These are phyloP conservation scores for Zaprionus africanus DNA, from an alignment of 1,140 invertebrate genomes.

Conservation along the genomic window DNA sequence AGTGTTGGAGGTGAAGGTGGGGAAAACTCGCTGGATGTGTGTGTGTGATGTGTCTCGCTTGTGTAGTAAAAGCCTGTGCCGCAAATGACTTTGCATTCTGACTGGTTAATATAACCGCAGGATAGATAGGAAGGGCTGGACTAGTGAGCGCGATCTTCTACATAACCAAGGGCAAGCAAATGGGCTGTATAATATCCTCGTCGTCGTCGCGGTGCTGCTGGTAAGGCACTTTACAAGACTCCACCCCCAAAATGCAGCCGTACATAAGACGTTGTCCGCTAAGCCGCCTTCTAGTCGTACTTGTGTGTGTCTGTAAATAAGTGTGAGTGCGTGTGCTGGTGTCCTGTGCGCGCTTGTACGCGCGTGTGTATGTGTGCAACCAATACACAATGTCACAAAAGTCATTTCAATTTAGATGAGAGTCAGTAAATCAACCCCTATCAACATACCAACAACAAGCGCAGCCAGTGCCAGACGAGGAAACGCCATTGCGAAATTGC, in stretches of 20 bases:
- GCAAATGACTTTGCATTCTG: slow-evolving; percentile 83
- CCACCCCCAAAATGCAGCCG: slow-evolving; percentile 59
- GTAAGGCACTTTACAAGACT: slow-evolving; percentile 68
- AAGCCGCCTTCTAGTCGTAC: slow-evolving; percentile 8
- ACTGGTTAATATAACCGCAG: slow-evolving; percentile 85
- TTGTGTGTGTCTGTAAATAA: slow-evolving; percentile 6
- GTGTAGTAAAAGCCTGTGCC: slow-evolving; percentile 39
- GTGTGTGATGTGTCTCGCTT: not conserved
- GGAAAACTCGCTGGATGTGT: not conserved
- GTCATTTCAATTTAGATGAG: slow-evolving; percentile 84
- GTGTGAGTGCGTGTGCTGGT: slow-evolving; percentile 5
- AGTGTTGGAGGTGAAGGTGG: slow-evolving; percentile 5
- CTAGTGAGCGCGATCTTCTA: not conserved
- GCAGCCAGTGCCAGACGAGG: slow-evolving; percentile 60
- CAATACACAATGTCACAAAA: slow-evolving; percentile 80
- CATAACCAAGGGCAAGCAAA: slow-evolving; percentile 52
- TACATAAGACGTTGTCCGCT: slow-evolving; percentile 59
- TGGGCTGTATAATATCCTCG: slow-evolving; percentile 61
- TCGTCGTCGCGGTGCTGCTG: slow-evolving; percentile 19
- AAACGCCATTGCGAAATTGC: slow-evolving; percentile 70
- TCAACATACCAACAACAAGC: slow-evolving; percentile 79
- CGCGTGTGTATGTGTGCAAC: slow-evolving; percentile 51
- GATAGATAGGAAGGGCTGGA: slow-evolving; percentile 57
- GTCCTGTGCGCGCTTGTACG: not conserved
- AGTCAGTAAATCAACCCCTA: slow-evolving; percentile 84